phyloP scores from a whole-genome alignment of 2,113 vertebrate genomes.

The Isichthys henryi region DNA sequence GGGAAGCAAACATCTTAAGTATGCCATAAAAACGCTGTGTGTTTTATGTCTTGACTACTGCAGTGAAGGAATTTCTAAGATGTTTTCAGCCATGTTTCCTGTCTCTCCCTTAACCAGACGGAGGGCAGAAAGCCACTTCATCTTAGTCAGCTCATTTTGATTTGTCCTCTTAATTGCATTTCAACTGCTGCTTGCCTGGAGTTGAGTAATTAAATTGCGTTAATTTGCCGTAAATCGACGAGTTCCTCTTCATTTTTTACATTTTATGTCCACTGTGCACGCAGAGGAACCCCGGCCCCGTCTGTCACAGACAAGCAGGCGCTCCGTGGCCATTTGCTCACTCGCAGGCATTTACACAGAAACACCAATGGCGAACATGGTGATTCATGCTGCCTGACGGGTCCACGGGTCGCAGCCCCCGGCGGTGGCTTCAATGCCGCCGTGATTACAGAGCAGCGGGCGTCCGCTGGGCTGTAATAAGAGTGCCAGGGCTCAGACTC shows the following conservation, averaged over 20 bases:
- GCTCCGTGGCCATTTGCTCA: constrained; percentile 34
- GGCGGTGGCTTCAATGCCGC: constrained; percentile 34
- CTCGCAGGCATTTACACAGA: constrained; percentile 46
- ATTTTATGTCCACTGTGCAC: background rate
- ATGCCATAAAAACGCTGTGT: background rate
- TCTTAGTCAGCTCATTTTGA: constrained; percentile 3
- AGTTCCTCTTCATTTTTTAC: constrained; percentile 27
- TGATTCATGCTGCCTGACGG: constrained; percentile 47
- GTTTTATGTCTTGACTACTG: background rate
- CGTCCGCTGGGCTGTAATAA: constrained; percentile 39
- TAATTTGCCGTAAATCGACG: constrained; percentile 26
- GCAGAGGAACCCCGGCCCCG: constrained; percentile 21
- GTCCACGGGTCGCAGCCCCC: constrained; percentile 30
- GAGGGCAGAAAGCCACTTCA: background rate
- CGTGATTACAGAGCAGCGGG: constrained; percentile 39
- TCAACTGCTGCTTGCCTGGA: constrained; percentile 26
- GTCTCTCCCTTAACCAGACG: background rate
- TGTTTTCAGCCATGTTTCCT: background rate
- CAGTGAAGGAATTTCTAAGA: background rate
- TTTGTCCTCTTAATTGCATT: constrained; percentile 29
- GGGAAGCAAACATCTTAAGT: background rate
- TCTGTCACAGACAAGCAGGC: constrained; percentile 23
- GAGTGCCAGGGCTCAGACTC: constrained; percentile 38
- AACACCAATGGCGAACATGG: constrained; percentile 43
- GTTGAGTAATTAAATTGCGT: constrained; percentile 26